These are phyloP conservation scores for Penaeus chinensis DNA, from an alignment of 1,140 invertebrate genomes.

Conservation along the genomic window DNA sequence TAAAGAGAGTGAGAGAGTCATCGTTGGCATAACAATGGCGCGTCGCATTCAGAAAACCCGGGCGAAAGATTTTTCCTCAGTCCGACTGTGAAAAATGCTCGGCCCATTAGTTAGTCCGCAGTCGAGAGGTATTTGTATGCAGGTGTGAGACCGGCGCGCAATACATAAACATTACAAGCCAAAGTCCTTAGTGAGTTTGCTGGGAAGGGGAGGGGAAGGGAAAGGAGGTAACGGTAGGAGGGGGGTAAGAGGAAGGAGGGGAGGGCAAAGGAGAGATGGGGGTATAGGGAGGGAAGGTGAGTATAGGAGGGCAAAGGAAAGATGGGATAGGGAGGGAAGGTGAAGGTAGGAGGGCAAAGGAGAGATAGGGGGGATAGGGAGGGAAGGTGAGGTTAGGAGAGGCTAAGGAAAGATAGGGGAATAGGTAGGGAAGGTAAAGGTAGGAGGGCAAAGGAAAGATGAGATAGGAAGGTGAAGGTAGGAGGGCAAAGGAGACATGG, in stretches of 20 bases:
- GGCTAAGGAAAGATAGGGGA: neutral
- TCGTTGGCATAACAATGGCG: constrained; percentile 32
- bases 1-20: neutral
- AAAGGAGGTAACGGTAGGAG: no score
- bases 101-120: constrained; percentile 41
- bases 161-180: constrained; percentile 37
- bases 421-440: neutral
- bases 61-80: neutral
- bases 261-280: neutral
- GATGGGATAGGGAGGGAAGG: neutral
- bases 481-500: neutral
- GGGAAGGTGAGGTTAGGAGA: no score
- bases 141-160: constrained; percentile 24
- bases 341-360: neutral
- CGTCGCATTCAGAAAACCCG: neutral
- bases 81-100: constrained; percentile 45
- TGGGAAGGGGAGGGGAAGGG: neutral
- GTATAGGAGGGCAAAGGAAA: neutral
- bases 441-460: neutral
- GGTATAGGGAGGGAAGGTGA: neutral
- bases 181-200: neutral
- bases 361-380: neutral
- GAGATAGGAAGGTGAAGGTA: neutral
- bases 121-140: constrained; percentile 46
- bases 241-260: no score